Percentiles rank a stretch among this genome's conserved stretches.
Evolutionary conservation across 92 coral and sea anemone genomes (phyloP).

Genomic region (Actinernus sp.): DNA sequence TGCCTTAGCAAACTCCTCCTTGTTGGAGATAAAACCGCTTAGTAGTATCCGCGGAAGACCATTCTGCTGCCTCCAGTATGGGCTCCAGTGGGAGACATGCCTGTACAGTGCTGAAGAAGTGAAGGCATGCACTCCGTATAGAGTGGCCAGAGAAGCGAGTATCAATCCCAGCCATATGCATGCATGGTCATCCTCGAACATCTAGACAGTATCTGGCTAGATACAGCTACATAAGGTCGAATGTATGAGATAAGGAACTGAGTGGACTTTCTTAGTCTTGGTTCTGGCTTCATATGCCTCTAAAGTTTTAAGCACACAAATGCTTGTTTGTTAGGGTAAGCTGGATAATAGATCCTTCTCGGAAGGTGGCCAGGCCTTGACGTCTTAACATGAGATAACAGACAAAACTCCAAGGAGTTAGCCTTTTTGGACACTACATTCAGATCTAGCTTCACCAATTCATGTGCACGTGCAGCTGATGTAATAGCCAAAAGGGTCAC

Average conservation of each 20-base stretch:
- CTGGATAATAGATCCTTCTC: background rate
- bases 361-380: background rate
- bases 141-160: constrained; percentile 50
- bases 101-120: constrained; percentile 20
- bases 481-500: constrained; percentile 40
- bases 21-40: background rate
- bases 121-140: background rate
- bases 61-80: constrained; percentile 56
- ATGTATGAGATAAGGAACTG: background rate
- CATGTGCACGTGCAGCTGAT: constrained; percentile 24
- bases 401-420: background rate
- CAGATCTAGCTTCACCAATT: background rate
- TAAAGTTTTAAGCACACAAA: background rate
- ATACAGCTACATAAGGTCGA: background rate
- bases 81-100: constrained; percentile 46
- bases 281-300: background rate
- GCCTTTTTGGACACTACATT: background rate
- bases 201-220: constrained; percentile 45
- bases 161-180: constrained; percentile 38
- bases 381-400: background rate
- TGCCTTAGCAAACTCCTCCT: too few relatives aligned
- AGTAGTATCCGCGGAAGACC: constrained; percentile 37
- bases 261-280: background rate
- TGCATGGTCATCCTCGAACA: constrained; percentile 42
- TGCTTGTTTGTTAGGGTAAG: background rate